A percentile compares a stretch with the other conserved stretches of the same genome.
phyloP scores from a whole-genome alignment of 2,113 vertebrate genomes.

The Catharus fuscescens region DNA sequence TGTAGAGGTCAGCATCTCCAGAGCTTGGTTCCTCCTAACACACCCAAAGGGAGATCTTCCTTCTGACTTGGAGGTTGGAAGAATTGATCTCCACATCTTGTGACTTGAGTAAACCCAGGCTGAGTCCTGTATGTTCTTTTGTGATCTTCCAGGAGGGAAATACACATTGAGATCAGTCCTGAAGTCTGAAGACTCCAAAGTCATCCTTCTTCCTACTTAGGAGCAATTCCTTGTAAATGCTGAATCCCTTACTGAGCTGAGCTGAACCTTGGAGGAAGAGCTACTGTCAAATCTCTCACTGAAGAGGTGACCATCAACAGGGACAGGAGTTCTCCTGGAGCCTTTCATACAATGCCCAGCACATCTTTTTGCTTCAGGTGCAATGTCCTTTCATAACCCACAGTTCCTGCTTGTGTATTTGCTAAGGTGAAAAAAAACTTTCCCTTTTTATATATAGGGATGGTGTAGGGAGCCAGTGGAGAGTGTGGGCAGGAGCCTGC shows the following conservation, averaged over 20 bases:
- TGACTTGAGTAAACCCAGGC: background rate
- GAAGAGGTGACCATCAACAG: background rate
- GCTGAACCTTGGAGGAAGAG: background rate
- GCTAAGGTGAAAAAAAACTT: background rate
- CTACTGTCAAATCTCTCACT: background rate
- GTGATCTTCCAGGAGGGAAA: background rate
- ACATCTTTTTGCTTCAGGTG: background rate
- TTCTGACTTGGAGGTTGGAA: background rate
- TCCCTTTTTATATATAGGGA: background rate
- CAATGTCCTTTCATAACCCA: background rate
- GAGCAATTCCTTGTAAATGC: background rate
- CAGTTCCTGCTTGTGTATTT: background rate
- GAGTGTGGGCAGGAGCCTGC: background rate
- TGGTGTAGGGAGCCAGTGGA: fast-evolving
- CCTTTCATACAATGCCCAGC: background rate
- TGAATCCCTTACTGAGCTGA: background rate
- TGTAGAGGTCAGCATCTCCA: background rate
- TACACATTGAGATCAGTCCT: fast-evolving
- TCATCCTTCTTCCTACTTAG: background rate
- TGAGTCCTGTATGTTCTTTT: fast-evolving
- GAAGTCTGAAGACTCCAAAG: background rate
- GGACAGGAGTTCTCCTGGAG: background rate
- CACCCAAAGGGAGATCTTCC: background rate
- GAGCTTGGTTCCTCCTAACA: background rate
- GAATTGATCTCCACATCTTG: background rate